Conservation (phyloP, 2,113 vertebrate species). For the Corythaixoides concolor region DNA sequence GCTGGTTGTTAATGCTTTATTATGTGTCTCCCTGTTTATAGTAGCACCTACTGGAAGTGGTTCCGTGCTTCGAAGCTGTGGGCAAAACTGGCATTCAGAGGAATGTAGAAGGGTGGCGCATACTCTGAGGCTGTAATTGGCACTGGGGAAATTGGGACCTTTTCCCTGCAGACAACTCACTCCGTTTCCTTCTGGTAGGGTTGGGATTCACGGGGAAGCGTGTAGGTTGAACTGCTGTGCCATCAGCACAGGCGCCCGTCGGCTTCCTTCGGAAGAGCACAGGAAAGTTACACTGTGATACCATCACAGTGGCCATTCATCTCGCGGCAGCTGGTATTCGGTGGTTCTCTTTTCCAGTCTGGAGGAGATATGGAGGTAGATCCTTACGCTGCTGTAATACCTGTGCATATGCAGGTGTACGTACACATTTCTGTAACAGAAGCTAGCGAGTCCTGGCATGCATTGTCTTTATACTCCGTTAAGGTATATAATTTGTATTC, state of each 20-base stretch:
- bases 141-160: neutral
- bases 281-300: rapidly evolving
- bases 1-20: neutral
- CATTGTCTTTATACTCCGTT: neutral
- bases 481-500: neutral
- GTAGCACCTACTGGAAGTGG: neutral
- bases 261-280: neutral
- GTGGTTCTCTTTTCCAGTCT: neutral
- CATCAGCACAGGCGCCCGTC: rapidly evolving
- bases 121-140: rapidly evolving
- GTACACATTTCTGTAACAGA: rapidly evolving
- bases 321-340: neutral
- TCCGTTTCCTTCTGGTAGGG: rapidly evolving
- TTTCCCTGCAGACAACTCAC: neutral
- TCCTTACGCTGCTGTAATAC: neutral
- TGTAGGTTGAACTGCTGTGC: neutral
- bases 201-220: rapidly evolving
- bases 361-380: no score
- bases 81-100: neutral
- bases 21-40: neutral
- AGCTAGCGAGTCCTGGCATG: no score
- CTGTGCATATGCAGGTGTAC: rapidly evolving
- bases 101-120: neutral
- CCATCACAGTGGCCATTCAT: rapidly evolving
- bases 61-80: neutral